phyloP scores from a whole-genome alignment of 2,113 vertebrate species.

The Tragelaphus imberbis region DNA sequence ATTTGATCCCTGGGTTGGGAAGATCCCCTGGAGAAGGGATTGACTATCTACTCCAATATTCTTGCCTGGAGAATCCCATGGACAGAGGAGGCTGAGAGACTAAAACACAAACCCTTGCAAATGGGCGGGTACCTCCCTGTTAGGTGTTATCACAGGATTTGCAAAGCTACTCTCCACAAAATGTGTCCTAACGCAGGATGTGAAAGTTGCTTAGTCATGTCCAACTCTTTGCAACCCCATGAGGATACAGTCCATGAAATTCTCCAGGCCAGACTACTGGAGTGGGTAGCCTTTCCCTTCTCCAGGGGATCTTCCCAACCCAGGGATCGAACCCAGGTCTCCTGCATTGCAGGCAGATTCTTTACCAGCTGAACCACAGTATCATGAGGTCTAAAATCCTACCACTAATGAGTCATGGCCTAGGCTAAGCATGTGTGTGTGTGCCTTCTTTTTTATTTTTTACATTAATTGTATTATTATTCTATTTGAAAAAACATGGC shows the following conservation, averaged over 20 bases:
- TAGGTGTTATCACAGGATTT: not conserved
- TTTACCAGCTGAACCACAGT: not conserved
- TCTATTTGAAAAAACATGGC: not conserved
- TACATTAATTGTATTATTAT: not conserved
- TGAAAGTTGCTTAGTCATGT: not conserved
- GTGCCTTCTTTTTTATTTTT: not conserved
- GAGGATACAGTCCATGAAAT: not conserved
- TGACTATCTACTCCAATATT: not conserved
- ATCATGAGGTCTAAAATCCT: not conserved
- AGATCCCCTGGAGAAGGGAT: not conserved
- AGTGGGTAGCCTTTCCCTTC: not conserved
- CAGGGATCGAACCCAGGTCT: not conserved
- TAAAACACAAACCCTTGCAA: not conserved
- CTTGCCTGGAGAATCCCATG: not conserved
- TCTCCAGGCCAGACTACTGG: not conserved
- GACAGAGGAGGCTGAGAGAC: not conserved
- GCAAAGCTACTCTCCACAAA: not conserved
- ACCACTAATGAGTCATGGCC: not conserved
- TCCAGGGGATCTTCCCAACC: not conserved
- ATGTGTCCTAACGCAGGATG: not conserved
- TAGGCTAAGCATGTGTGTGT: not conserved
- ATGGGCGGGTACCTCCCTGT: not conserved
- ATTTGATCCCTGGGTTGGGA: not conserved
- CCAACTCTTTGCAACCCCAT: not conserved
- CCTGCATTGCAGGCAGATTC: not conserved